Base-by-base conservation (phyloP, 2,797 vertebrate species). In the Anas acuta region DNA sequence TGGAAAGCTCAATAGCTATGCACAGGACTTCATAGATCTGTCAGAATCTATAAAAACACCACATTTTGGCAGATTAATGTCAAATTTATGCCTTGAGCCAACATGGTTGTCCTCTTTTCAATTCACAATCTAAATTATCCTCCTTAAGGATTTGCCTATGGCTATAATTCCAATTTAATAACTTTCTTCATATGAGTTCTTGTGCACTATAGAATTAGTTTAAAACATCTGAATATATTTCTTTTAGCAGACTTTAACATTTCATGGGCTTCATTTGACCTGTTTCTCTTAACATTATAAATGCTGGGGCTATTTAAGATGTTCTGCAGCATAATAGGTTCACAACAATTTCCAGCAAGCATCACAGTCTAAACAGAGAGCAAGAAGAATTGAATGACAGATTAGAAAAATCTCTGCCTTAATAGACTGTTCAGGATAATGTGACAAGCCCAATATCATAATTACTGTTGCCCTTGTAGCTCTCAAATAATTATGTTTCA, bases 81-180 rank as follows among this genome's bases (percentile, higher is more conserved):
- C 78, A 81, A 78, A 80, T 71, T 83, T 81, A 76, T 92, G 51
- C 51, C 86, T 73, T 88, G 39, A 94, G 65, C 17, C 65, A 95
- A 87, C 25, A 65, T 17, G 18, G 45, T 25, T 83, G 54, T 62
- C 35, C 35, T 73, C 65, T 87, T 95, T 79, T 69, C 33, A 91
- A 64, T 60, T 77, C 30, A 92, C 78, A 87, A 84, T 77, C 74
- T 78, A 92, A 93, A 87, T 92, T 87, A 79, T 86, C 25, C 64
- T 93, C 30, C 79, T 90, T 62, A 91, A 94, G 49, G 45, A 95
- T 93, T 90, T 97, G 56, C 41, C 79, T 56, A 90, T 90, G 75
- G 66, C 53, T 87, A 54, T 58, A 91, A 96, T 89, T 85, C 57
- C 28, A 90, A 18, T 87, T 89, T 91, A n/a, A 56, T 74, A 74